Evolutionary conservation across 2,797 vertebrate species (phyloP), one percentile per base, ranked within the genome.

Genomic region (Falco naumanni): DNA sequence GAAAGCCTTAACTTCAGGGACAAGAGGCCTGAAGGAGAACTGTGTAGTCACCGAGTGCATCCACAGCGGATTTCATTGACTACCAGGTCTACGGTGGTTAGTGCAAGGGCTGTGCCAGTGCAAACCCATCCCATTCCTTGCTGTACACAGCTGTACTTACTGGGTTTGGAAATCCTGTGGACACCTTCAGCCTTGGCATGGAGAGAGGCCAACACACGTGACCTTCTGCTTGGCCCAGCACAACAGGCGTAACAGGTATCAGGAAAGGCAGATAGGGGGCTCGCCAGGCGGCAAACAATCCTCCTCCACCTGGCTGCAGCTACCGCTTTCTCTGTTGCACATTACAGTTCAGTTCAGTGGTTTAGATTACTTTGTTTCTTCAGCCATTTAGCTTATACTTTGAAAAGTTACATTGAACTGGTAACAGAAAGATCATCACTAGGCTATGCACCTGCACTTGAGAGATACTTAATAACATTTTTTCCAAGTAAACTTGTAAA

Each of bases 61-160:
- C 57, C 0, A 1, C 47, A 71, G 45, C 2, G 10, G 39, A 48
- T 26, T 41, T 71, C 53, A 12, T 4, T 0, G 1, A 61, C 31
- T n/a, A 6, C 53, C 34, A 81, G 20, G 37, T 14, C 64, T 37
- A 31, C 3, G 16, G 21, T 0, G 31, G 45, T 3, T 59, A 3
- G 4, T 37, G 56, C 22, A 59, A 56, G 54, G 5, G 7, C 51
- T 65, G n/a, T 60, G 41, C 61, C 41, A 28, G 21, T 29, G 51
- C 39, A 71, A 31, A 41, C 8, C 28, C 20, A 13, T 45, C 47
- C 26, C 0, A 0, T 19, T 78, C 37, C 29, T 34, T 54, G 61
- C 37, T 33, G 48, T 13, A 28, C 16, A 37, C 11, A 37, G 7
- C 43, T 47, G 5, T 21, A 14, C 0, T 2, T 37, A 37, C 37